Base-by-base conservation (phyloP, 2,113 vertebrate species). In the Nibea albiflora region DNA sequence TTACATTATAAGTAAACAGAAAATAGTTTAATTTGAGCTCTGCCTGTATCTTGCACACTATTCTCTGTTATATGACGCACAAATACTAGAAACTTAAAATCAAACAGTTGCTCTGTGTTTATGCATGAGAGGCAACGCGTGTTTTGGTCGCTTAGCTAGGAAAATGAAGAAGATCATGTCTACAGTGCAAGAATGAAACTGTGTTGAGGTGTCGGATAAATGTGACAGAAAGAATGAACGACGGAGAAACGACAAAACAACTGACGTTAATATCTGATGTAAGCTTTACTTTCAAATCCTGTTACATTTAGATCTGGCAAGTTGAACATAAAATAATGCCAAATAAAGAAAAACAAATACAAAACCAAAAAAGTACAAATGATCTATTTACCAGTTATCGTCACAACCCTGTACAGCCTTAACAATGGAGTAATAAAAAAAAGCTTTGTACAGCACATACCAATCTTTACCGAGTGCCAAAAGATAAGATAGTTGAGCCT, bases 241-340 rank as follows among this genome's bases (percentile, higher is more conserved):
- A 39, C 11, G 50, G 44, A 70, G 71, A 86, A 71, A 84, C 89
- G 73, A 88, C 85, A 84, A 84, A 63, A 88, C 56, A 26, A 83
- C 35, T 6, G 74, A 58, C 5, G 44, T 92, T 39, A 90, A 94
- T 94, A 95, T 98, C 92, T 97, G 95, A 97, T 97, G 97, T 99
- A 98, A 97, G 98, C 97, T 97, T 97, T 98, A 98, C 96, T 99
- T 99, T 97, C 97, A 98, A 98, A 98, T 96, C 97, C 96, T 96
- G 97, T 97, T 99, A 99, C 97, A 99, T 97, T 98, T 97, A 97
- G 96, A 98, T 97, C 97, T 96, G 97, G 97, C 97, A 98, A 98
- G 96, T 96, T 95, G 90, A 98, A 98, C 96, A 92, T 95, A 98
- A 98, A 97, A 97, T 92, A 95, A 95, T 93, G 93, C 91, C 93